Evolutionary conservation across 2,797 vertebrate species (phyloP).

Genomic region (Delichon dasypus): DNA sequence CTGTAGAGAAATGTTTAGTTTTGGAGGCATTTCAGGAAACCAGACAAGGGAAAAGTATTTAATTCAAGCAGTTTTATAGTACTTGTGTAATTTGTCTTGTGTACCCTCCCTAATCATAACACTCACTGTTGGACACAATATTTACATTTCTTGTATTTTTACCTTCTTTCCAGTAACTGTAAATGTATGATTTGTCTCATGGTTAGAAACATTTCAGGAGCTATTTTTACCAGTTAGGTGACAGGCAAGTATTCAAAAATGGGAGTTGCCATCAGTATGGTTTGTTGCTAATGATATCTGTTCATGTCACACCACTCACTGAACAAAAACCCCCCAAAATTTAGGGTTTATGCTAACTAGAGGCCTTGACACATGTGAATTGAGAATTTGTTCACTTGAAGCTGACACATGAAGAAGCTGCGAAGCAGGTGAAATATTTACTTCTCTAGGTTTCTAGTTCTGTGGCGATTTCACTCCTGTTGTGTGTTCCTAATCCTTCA

Average conservation of each 20-base stretch:
- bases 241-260: neutral
- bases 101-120: neutral
- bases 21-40: neutral
- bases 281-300: neutral
- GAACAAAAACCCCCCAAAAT: fast-evolving
- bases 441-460: neutral
- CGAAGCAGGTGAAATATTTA: fast-evolving
- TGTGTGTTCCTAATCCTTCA: neutral
- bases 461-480: neutral
- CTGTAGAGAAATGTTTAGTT: neutral
- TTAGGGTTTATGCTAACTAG: neutral
- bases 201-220: neutral
- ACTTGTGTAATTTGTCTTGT: neutral
- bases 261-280: neutral
- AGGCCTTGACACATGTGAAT: neutral
- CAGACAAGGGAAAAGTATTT: neutral
- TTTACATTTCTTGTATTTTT: neutral
- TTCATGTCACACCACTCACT: neutral
- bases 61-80: neutral
- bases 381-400: neutral
- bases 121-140: neutral
- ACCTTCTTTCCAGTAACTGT: neutral
- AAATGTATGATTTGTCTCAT: neutral
- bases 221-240: neutral
- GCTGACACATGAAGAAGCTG: fast-evolving